Evolutionary conservation across 1,140 invertebrate species (phyloP), one percentile per base, ranked within the genome.

Genomic region (Euglossa dilemma): DNA sequence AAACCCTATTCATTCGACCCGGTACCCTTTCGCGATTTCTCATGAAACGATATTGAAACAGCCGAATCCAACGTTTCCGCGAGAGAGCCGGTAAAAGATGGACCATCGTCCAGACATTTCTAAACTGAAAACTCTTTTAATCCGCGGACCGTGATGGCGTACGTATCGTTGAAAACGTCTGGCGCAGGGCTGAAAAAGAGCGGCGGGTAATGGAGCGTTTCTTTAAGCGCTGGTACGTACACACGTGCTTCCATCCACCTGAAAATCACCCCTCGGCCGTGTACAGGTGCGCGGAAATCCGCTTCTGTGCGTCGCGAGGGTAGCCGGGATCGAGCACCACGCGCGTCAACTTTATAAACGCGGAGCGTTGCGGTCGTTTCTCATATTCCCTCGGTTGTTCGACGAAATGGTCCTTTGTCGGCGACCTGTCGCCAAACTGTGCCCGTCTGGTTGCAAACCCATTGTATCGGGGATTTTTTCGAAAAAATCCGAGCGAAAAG

Each of bases 131-230:
- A 67, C 11, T 47, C 64, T 78, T 78, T 78, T 47, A 78, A 57
- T 69, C 9, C n/a, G 63, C 25, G 16, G 6, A 56, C 50, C 63
- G 36, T 47, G 28, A 63, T 47, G 25, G 12, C 50, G 63, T 45
- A 43, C 52, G 50, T 78, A 50, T 52, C 56, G 45, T 8, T 70
- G 67, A 52, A 63, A 80, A 80, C 52, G 54, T 80, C 57, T 72
- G 54, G 25, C 28, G 45, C 12, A 43, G n/a, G 28, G 61, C 20
- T 61, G 23, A 72, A 74, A 77, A 67, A 72, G 25, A 6, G 16
- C 23, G 9, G 18, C 23, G 56, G 45, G 67, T 80, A 80, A 80
- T 80, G 77, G 77, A 61, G 67, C 77, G 67, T 80, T 80, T 28
- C 28, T 77, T 36, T 28, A 18, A 50, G 61, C 74, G 25, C 20